Evolutionary conservation across 2,113 vertebrate genomes (phyloP).

Genomic region (Caranx ignobilis): DNA sequence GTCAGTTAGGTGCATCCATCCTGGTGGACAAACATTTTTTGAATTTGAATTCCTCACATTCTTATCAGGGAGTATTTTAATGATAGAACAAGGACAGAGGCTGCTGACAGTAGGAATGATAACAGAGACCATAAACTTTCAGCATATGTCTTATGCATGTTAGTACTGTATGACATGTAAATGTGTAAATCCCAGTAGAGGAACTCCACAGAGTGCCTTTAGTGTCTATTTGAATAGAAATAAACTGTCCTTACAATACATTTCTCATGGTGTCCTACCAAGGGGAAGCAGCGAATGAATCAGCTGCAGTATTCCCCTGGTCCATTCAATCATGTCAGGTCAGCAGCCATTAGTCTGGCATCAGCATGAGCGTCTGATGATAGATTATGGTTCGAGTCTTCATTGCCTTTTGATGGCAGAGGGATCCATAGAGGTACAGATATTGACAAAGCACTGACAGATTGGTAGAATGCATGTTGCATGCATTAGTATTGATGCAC

Average conservation of each 20-base stretch:
- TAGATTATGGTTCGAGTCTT: slow-evolving; percentile 41
- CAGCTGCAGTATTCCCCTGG: slow-evolving; percentile 5
- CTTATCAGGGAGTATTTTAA: background rate
- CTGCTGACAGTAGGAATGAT: background rate
- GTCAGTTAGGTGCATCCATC: too few relatives aligned
- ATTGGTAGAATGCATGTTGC: slow-evolving; percentile 33
- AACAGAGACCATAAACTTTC: too few relatives aligned
- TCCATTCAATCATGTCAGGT: slow-evolving; percentile 34
- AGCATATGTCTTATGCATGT: too few relatives aligned
- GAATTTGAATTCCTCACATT: too few relatives aligned
- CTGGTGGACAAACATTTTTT: too few relatives aligned
- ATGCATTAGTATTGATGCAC: slow-evolving; percentile 37
- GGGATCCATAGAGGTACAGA: slow-evolving; percentile 21
- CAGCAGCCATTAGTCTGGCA: slow-evolving; percentile 41
- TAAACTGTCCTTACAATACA: background rate
- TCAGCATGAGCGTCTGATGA: slow-evolving; percentile 33
- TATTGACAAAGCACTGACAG: slow-evolving; percentile 58
- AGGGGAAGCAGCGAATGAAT: slow-evolving; percentile 15
- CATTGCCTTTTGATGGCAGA: slow-evolving; percentile 36
- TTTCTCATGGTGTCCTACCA: slow-evolving; percentile 1
- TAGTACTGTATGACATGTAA: too few relatives aligned
- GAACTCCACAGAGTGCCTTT: too few relatives aligned
- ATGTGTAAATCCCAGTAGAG: too few relatives aligned
- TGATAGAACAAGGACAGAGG: background rate
- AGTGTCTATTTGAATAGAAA: background rate